phyloP scores from a whole-genome alignment of 2,888 invertebrate genomes.

The Calephelis perditalis region DNA sequence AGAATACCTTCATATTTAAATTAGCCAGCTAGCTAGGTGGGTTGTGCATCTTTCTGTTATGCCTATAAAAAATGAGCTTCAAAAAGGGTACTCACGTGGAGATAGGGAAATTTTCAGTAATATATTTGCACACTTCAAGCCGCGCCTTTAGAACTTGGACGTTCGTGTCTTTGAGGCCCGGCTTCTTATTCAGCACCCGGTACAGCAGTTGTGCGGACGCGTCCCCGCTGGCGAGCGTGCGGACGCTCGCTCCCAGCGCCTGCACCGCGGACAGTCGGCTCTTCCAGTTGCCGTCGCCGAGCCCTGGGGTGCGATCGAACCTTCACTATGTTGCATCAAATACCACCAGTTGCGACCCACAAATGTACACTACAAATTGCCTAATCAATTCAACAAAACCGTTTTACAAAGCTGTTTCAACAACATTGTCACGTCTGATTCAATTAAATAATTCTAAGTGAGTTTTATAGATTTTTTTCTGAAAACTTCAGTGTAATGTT shows the following conservation, averaged over 20 bases:
- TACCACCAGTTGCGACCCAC: too few relatives aligned
- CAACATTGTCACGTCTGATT: too few relatives aligned
- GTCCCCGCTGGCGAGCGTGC: constrained; percentile 79
- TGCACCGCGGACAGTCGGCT: constrained; percentile 87
- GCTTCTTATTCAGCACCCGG: constrained; percentile 86
- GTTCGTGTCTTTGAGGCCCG: constrained; percentile 93
- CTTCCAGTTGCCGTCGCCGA: constrained; percentile 92
- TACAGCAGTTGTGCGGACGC: constrained; percentile 87
- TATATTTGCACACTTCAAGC: constrained; percentile 86
- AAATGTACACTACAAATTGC: too few relatives aligned
- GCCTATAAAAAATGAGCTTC: background rate
- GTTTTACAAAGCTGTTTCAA: too few relatives aligned
- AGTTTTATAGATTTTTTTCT: too few relatives aligned
- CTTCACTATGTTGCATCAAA: too few relatives aligned
- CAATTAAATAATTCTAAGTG: too few relatives aligned
- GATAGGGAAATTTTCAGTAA: constrained; percentile 86
- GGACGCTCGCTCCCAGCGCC: constrained; percentile 80
- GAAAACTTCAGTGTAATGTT: too few relatives aligned
- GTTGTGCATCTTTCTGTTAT: too few relatives aligned
- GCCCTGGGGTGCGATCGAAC: constrained; percentile 52
- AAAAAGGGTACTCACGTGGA: constrained; percentile 72
- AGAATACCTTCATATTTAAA: too few relatives aligned
- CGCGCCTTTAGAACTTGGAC: constrained; percentile 93
- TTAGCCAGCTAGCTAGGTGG: too few relatives aligned
- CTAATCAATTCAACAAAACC: too few relatives aligned